A percentile compares a stretch with the other conserved stretches of the same genome.
Conservation (phyloP, 1,140 invertebrate genomes). For the Mamestra configurata region DNA sequence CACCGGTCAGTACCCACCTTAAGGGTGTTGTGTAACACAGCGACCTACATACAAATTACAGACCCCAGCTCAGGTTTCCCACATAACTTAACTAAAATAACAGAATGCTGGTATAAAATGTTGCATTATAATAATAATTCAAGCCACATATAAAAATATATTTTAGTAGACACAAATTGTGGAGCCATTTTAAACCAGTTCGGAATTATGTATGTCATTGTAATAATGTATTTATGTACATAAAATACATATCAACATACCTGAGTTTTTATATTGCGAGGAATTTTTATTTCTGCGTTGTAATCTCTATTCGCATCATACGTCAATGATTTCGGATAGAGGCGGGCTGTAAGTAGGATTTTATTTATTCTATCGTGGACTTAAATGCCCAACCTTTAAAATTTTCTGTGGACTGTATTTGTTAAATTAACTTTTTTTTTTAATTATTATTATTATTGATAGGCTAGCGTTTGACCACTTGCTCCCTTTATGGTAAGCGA, state of each 20-base stretch:
- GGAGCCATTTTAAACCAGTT: slow-evolving; percentile 63
- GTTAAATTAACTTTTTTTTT: no score
- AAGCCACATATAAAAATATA: slow-evolving; percentile 29
- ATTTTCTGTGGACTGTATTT: no score
- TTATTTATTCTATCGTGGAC: background rate
- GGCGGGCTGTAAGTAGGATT: background rate
- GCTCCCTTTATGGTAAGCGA: no score
- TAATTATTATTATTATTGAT: no score
- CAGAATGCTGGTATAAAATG: slow-evolving; percentile 36
- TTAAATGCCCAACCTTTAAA: no score
- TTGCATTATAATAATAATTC: slow-evolving; percentile 29
- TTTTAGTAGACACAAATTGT: slow-evolving; percentile 45
- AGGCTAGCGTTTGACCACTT: no score
- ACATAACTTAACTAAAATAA: slow-evolving; percentile 8
- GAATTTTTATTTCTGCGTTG: slow-evolving; percentile 52
- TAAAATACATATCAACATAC: slow-evolving; percentile 59
- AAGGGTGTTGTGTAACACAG: no score
- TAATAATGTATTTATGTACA: slow-evolving; percentile 61
- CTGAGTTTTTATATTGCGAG: slow-evolving; percentile 48
- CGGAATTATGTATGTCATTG: slow-evolving; percentile 59
- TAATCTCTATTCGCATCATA: slow-evolving; percentile 21
- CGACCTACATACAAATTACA: no score
- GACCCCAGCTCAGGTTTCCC: background rate
- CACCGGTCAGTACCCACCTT: no score
- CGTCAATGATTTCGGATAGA: slow-evolving; percentile 12